Base-by-base conservation (phyloP, 1,140 invertebrate genomes). In the Neotoxoptera formosana region DNA sequence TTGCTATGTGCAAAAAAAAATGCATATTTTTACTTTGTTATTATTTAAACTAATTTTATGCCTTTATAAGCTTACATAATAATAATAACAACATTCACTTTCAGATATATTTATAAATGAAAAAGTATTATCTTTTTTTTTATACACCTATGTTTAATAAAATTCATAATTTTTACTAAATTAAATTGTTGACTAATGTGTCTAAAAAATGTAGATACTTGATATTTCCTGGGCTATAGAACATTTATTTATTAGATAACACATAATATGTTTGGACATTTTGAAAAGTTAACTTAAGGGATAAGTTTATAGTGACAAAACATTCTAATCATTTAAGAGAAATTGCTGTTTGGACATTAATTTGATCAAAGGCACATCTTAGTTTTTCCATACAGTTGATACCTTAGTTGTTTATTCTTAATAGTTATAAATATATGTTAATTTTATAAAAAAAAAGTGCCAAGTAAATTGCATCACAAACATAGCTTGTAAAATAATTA, bases 161-260 rank as follows among this genome's bases (percentile, higher is more conserved):
- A 90, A 60, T 30, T 60, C n/a, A 25, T 56, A 53, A 90, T 90
- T 90, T 90, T 90, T 90, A 90, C 53, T 90, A 67, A 90, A n/a
- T 67, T 60, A 41, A 41, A 41, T 67, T 90, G 23, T 90, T 90
- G 23, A 30, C 11, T 90, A 41, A 41, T 90, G 8, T 60, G n/a
- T 56, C 6, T 30, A 1, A 60, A 41, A n/a, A 25, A 6, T 25
- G 25, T 11, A 25, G 48, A n/a, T 48, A 87, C 21, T 36, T 34
- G 4, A n/a, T 76, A 76, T 17, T 76, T 76, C 30, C 60, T 76
- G n/a, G 0, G 0, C n/a, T 41, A 41, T 76, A n/a, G 17, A 14
- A n/a, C n/a, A n/a, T n/a, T 6, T n/a, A 76, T 20, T 17, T n/a
- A n/a, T 53, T 41, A 41, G 41, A 41, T 41, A 41, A 41, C 41